These are phyloP conservation scores for Dysidea cf. avara DNA, from an alignment of 37 sponge, comb jelly and placozoan genomes.

Conservation along the genomic window DNA sequence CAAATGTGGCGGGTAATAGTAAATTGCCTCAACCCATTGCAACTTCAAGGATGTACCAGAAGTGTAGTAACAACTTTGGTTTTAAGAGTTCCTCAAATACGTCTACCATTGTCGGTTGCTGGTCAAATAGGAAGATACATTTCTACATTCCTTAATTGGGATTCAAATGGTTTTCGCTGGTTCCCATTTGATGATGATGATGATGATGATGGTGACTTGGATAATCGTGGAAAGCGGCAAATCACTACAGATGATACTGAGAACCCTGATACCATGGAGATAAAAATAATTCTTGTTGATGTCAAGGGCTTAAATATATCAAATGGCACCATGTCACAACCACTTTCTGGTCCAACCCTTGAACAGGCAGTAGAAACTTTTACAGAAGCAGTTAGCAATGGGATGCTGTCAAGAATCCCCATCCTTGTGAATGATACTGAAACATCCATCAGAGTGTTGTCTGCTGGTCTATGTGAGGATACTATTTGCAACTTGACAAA, in stretches of 20 bases:
- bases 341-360: too few species aligned
- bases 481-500: too few species aligned
- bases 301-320: conserved; percentile 14
- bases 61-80: neutral
- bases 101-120: neutral
- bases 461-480: too few species aligned
- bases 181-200: conserved; percentile 17
- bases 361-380: too few species aligned
- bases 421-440: too few species aligned
- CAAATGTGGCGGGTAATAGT: conserved; percentile 29
- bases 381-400: too few species aligned
- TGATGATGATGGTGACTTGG: neutral
- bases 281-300: conserved; percentile 17
- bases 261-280: neutral
- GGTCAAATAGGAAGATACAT: neutral
- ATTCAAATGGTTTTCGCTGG: conserved; percentile 27
- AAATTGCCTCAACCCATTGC: conserved; percentile 4
- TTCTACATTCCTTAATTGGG: conserved; percentile 7
- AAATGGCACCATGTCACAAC: conserved; percentile 4
- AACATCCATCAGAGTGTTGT: too few species aligned
- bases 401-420: too few species aligned
- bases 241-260: neutral
- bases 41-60: neutral
- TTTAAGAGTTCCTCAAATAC: too few species aligned
- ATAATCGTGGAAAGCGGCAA: neutral